Conservation (phyloP, 2,797 vertebrate genomes). For the Sardinella longiceps region DNA sequence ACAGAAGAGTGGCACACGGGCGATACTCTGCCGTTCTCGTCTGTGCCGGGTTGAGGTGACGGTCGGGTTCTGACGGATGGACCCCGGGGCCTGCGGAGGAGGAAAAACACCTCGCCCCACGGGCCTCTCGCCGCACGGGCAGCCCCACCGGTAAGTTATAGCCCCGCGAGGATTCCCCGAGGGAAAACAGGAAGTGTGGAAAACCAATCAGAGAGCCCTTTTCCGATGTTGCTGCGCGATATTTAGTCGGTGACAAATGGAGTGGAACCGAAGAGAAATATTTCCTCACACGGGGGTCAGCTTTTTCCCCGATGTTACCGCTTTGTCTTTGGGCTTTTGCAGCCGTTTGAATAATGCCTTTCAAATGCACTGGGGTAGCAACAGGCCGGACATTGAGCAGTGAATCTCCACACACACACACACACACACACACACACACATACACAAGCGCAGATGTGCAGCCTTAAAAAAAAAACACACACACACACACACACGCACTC, state of each 20-base stretch:
- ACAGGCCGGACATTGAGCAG: neutral
- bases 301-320: neutral
- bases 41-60: neutral
- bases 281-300: neutral
- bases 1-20: neutral
- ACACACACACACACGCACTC: neutral
- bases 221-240: neutral
- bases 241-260: conserved; percentile 32
- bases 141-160: neutral
- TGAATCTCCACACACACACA: neutral
- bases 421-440: neutral
- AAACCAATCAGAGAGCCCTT: conserved; percentile 28
- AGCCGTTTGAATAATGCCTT: conserved; percentile 4
- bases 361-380: conserved; percentile 16
- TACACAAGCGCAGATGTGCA: neutral
- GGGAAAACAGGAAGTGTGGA: conserved; percentile 27
- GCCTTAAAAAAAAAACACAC: neutral
- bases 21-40: neutral
- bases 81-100: neutral
- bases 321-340: conserved; percentile 1
- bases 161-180: neutral
- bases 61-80: neutral
- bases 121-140: conserved; percentile 4
- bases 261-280: conserved; percentile 24
- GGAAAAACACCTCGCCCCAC: conserved; percentile 9